A percentile compares a stretch with the other conserved stretches of the same genome.
Evolutionary conservation across 2,113 vertebrate species (phyloP).

Genomic region (Trochalopteron elliotii): DNA sequence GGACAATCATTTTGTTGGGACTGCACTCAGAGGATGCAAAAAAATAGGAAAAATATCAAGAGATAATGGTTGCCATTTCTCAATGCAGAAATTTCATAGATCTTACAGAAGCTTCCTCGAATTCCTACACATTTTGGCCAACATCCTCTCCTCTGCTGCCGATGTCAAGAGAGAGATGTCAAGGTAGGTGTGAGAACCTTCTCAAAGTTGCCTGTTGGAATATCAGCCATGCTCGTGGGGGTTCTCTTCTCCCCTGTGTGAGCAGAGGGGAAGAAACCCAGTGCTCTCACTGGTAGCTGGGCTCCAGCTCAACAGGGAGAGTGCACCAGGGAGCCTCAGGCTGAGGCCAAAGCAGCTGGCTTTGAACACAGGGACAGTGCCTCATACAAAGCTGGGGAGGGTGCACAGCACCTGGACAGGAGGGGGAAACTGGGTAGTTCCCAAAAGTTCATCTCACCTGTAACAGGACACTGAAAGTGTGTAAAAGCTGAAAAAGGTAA

Average conservation of each 20-base stretch:
- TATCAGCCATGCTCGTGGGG: not conserved
- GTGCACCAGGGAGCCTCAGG: accelerated
- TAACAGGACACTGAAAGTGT: not conserved
- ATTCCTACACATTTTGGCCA: accelerated
- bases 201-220: not conserved
- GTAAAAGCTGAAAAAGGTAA: not conserved
- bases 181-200: not conserved
- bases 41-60: not conserved
- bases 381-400: not conserved
- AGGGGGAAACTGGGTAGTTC: accelerated
- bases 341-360: too few species aligned
- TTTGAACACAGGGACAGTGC: not conserved
- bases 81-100: not conserved
- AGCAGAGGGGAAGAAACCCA: not conserved
- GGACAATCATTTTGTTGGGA: not conserved
- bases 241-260: not conserved
- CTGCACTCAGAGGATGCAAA: not conserved
- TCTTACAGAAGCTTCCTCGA: not conserved
- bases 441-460: not conserved
- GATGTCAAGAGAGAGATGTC: too few species aligned
- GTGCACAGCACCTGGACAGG: not conserved
- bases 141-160: not conserved
- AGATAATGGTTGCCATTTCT: not conserved
- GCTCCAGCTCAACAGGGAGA: not conserved
- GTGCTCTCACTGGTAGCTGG: accelerated